A percentile compares a stretch with the other conserved stretches of the same genome.
These are phyloP conservation scores for Micropterix aruncella DNA, from an alignment of 2,888 invertebrate species.

Conservation along the genomic window DNA sequence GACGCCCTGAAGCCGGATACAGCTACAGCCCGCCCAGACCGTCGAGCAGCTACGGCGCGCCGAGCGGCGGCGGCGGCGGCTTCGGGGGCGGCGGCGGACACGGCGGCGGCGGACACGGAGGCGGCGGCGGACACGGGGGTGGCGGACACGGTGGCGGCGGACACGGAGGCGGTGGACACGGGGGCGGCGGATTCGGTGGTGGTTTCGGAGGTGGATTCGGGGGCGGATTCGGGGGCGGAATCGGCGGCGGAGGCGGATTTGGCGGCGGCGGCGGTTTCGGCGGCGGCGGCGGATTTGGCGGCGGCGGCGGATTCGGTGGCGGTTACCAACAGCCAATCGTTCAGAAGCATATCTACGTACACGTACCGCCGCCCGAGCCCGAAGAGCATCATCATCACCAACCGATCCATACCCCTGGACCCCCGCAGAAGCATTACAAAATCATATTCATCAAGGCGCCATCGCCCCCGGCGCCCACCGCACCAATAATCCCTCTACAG, in stretches of 20 bases:
- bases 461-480: conserved; percentile 26
- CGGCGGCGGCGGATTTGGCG: conserved; percentile 14
- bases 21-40: conserved; percentile 20
- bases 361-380: conserved; percentile 49
- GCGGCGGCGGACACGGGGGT: conserved; percentile 16
- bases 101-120: conserved; percentile 14
- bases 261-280: conserved; percentile 16
- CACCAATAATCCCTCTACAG: conserved; percentile 31
- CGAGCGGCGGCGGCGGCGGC: conserved; percentile 18
- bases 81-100: conserved; percentile 9
- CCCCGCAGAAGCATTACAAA: conserved; percentile 67
- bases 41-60: conserved; percentile 23
- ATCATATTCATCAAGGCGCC: conserved; percentile 61
- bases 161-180: conserved; percentile 17
- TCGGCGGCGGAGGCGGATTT: conserved; percentile 12
- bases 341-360: conserved; percentile 54
- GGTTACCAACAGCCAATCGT: conserved; percentile 39
- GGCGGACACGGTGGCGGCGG: conserved; percentile 18
- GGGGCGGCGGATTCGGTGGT: background rate
- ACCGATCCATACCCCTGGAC: conserved; percentile 13
- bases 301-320: conserved; percentile 30
- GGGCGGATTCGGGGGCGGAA: conserved; percentile 1
- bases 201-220: background rate
- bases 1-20: conserved; percentile 24
- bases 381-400: conserved; percentile 13